Conservation (phyloP, 2,797 vertebrate species). For the Aulostomus chinensis region DNA sequence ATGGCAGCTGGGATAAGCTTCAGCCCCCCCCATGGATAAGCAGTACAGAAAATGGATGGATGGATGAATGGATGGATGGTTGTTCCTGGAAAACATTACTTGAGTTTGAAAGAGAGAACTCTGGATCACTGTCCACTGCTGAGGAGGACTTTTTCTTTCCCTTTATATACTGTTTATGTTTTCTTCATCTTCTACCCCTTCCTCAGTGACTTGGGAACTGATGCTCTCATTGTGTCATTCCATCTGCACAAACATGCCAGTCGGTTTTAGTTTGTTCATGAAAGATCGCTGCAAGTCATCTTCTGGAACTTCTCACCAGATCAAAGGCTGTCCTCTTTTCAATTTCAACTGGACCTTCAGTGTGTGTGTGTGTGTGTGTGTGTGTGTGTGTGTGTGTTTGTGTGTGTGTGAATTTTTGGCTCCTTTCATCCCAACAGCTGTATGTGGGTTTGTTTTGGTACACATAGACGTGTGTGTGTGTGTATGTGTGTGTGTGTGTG, state of each 20-base stretch:
- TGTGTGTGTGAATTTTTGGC: conserved; percentile 33
- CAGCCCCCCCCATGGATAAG: no score
- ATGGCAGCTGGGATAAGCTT: no score
- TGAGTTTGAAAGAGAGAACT: conserved; percentile 15
- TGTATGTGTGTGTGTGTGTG: background rate
- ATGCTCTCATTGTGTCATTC: conserved; percentile 51
- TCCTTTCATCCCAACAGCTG: conserved; percentile 65
- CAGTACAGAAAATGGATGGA: no score
- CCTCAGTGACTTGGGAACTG: conserved; percentile 11
- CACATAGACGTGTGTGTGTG: conserved; percentile 14
- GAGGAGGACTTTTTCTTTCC: conserved; percentile 17
- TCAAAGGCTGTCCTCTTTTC: conserved; percentile 55
- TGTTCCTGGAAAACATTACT: conserved; percentile 26
- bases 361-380: conserved; percentile 29
- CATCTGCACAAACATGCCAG: conserved; percentile 16
- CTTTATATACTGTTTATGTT: background rate
- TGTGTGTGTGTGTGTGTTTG: no score
- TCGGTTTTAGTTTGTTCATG: conserved; percentile 32
- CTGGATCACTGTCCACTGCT: conserved; percentile 11
- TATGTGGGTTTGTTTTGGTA: conserved; percentile 42
- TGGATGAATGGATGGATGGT: conserved; percentile 4
- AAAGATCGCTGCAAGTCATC: conserved; percentile 31
- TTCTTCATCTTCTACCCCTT: conserved; percentile 1
- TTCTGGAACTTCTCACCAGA: conserved; percentile 43
- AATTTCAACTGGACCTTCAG: conserved; percentile 34